Base-by-base conservation (phyloP, 2,113 vertebrate species). In the Spizaetus ornatus region DNA sequence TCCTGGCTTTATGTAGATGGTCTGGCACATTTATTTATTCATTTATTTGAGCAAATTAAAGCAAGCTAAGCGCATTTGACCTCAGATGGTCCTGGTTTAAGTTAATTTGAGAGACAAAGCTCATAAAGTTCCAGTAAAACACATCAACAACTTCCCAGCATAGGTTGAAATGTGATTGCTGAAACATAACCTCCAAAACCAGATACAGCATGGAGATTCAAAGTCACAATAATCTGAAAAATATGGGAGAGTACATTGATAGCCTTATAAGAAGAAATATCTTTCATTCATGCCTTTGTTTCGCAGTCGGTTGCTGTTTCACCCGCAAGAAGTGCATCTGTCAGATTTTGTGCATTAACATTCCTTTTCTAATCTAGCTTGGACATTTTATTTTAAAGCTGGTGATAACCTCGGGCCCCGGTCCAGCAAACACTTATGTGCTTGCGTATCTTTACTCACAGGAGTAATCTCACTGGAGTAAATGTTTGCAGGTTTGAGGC, bases 21-120 rank as follows among this genome's bases (percentile, higher is more conserved):
- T 94, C 91, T 93, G 95, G 92, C 82, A 77, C 73, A 90, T 95
- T 97, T 96, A 96, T 97, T 97, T 97, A 92, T 96, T 97, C 93
- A 90, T 97, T 98, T 96, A 97, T 97, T 96, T 97, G 95, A 97
- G 96, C 96, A 96, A 97, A 97, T 97, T 97, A 98, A 97, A 93
- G 90, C 92, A 83, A 97, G 96, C 78, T 90, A 93, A 94, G 95
- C 58, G 26, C 88, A 94, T 97, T 97, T 97, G 96, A 97, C 96
- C 96, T 97, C 93, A 93, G 93, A 95, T 93, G 97, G 96, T 91
- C 91, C 88, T 74, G 95, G 97, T 95, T 95, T 98, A 98, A 98
- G 97, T 98, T 97, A 97, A 98, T 98, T 98, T 97, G 96, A 97
- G 93, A 98, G 86, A 94, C 78, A 70, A 96, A 86, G 80, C 94